Percentiles rank a stretch among this genome's conserved stretches.
Conservation (phyloP, 2,888 invertebrate genomes). For the Pammene aurita region DNA sequence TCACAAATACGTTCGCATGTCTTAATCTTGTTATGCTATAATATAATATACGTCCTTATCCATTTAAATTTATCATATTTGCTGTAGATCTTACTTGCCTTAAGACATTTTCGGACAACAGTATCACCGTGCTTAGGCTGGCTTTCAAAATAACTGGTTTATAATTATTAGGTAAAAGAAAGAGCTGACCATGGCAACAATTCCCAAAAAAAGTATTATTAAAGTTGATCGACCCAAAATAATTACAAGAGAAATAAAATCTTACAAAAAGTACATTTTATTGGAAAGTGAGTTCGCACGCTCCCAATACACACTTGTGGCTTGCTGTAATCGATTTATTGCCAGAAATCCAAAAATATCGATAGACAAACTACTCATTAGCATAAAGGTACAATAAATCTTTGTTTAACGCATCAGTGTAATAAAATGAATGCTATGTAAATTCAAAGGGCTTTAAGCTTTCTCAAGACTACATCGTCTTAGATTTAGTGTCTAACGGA, state of each 20-base stretch:
- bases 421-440: neutral
- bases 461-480: neutral
- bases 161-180: no score
- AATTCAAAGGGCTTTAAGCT: neutral
- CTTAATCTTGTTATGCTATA: neutral
- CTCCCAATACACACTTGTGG: conserved; percentile 19
- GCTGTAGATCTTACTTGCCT: neutral
- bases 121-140: no score
- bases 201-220: neutral
- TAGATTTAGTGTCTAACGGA: no score
- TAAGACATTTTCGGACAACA: no score
- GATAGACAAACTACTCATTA: neutral
- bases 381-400: conserved; percentile 11
- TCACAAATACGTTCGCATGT: neutral
- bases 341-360: conserved; percentile 15
- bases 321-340: conserved; percentile 12
- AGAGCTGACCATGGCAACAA: neutral
- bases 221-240: neutral
- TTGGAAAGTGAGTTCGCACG: conserved; percentile 25
- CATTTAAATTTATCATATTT: neutral
- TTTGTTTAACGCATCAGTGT: neutral
- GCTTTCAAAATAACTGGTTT: no score
- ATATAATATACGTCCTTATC: neutral
- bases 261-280: neutral
- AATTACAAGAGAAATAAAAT: neutral